phyloP scores from a whole-genome alignment of 2,113 vertebrate species.

The Pterophyllum scalare region DNA sequence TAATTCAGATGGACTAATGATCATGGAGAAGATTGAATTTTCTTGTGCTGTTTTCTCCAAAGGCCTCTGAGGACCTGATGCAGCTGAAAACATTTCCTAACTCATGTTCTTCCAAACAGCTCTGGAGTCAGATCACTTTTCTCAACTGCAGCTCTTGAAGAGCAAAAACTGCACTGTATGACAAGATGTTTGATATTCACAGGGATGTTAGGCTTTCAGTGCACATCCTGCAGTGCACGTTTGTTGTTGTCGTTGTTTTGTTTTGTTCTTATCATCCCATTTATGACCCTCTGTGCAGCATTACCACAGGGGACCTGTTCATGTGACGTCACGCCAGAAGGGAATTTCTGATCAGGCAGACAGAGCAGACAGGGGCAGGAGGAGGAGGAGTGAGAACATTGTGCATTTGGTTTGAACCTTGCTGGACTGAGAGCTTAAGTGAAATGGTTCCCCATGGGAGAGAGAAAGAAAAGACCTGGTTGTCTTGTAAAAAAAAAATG shows the following conservation, averaged over 20 bases:
- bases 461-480: slow-evolving; percentile 16
- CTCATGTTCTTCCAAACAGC: background rate
- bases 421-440: slow-evolving; percentile 47
- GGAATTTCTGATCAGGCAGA: slow-evolving; percentile 19
- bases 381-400: slow-evolving; percentile 11
- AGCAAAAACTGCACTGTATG: background rate
- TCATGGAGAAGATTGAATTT: too few species aligned
- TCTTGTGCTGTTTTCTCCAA: background rate
- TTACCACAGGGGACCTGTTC: background rate
- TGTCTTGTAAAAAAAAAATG: background rate
- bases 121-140: background rate
- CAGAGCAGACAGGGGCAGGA: slow-evolving; percentile 3
- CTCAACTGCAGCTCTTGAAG: background rate
- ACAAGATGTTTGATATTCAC: background rate
- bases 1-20: too few species aligned
- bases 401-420: slow-evolving; percentile 7
- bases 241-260: background rate
- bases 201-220: background rate
- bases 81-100: background rate
- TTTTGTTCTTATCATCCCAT: background rate
- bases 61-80: background rate
- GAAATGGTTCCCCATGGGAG: slow-evolving; percentile 48
- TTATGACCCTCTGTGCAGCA: slow-evolving; percentile 15
- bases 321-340: slow-evolving; percentile 39
- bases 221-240: background rate